Conservation (phyloP, 2,888 invertebrate genomes). For the Pachliopta kotzebuea region DNA sequence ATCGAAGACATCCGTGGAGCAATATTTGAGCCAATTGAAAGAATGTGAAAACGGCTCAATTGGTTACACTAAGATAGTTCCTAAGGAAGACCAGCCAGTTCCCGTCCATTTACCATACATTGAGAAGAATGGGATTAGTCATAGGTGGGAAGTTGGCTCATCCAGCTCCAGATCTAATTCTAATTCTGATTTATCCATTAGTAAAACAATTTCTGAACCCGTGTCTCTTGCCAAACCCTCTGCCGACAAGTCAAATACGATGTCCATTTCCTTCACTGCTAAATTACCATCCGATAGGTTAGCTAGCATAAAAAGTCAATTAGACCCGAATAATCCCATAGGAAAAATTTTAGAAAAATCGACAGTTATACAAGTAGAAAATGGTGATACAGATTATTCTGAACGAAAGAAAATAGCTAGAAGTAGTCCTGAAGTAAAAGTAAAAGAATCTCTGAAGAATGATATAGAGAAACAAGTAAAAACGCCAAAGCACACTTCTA, state of each 20-base stretch:
- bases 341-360: slow-evolving; percentile 77
- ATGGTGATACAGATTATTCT: slow-evolving; percentile 56
- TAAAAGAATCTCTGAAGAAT: slow-evolving; percentile 56
- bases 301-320: slow-evolving; percentile 72
- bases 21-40: slow-evolving; percentile 66
- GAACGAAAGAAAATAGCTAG: slow-evolving; percentile 48
- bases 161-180: slow-evolving; percentile 64
- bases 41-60: slow-evolving; percentile 66
- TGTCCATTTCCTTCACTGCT: slow-evolving; percentile 61
- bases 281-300: slow-evolving; percentile 66
- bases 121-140: slow-evolving; percentile 61
- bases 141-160: slow-evolving; percentile 59
- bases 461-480: slow-evolving; percentile 72
- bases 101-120: slow-evolving; percentile 69
- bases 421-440: slow-evolving; percentile 46
- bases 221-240: slow-evolving; percentile 59
- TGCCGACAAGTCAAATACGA: slow-evolving; percentile 52
- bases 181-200: slow-evolving; percentile 67
- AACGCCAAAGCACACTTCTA: slow-evolving; percentile 77
- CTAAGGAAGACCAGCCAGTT: slow-evolving; percentile 69
- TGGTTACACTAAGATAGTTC: slow-evolving; percentile 58
- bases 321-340: slow-evolving; percentile 76
- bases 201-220: slow-evolving; percentile 72
- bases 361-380: slow-evolving; percentile 72
- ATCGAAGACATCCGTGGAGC: slow-evolving; percentile 57